Percentiles rank a stretch among this genome's conserved stretches.
Conservation (phyloP, 2,113 vertebrate genomes). For the Eublepharis macularius region DNA sequence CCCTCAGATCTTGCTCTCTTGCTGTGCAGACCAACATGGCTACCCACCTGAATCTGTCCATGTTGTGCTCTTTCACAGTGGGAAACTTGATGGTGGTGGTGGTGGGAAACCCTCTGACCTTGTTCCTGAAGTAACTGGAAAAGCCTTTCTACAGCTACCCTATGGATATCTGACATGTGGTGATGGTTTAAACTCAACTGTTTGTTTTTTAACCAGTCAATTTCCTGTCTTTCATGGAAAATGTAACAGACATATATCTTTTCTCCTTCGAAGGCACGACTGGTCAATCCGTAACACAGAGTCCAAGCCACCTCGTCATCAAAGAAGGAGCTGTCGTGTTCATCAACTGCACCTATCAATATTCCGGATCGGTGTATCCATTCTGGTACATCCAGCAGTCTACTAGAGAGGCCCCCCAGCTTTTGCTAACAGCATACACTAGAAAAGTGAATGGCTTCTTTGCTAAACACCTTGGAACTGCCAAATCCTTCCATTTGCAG, state of each 20-base stretch:
- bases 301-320: background rate
- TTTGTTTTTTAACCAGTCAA: too few relatives aligned
- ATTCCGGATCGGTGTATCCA: fast-evolving
- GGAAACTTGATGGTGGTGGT: too few relatives aligned
- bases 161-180: too few relatives aligned
- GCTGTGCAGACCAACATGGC: too few relatives aligned
- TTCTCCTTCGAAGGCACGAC: background rate
- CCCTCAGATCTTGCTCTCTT: too few relatives aligned
- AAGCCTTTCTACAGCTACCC: too few relatives aligned
- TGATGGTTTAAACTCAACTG: too few relatives aligned
- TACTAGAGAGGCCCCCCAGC: background rate
- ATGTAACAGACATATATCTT: background rate
- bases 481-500: background rate
- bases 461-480: background rate
- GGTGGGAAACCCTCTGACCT: too few relatives aligned
- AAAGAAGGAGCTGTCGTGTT: background rate
- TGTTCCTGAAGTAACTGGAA: too few relatives aligned
- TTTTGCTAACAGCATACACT: background rate
- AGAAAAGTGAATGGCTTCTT: background rate
- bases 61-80: too few relatives aligned
- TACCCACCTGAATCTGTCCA: too few relatives aligned
- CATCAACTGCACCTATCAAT: constrained; percentile 29
- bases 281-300: constrained; percentile 36
- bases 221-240: background rate
- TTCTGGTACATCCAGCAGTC: constrained; percentile 25